Base-by-base conservation (phyloP, 1,140 invertebrate species). In the Caenorhabditis brenneri region DNA sequence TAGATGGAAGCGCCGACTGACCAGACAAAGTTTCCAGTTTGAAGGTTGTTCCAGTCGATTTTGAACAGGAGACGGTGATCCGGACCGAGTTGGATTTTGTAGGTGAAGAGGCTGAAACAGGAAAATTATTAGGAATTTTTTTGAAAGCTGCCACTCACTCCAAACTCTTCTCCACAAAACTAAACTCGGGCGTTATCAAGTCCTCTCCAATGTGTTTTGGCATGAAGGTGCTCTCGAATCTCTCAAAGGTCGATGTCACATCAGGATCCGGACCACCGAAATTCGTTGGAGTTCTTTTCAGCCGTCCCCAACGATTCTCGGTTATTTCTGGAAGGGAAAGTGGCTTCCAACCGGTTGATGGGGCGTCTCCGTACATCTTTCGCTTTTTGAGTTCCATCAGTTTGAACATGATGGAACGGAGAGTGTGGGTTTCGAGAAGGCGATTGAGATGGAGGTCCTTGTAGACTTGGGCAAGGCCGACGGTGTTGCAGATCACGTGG, bases 21-120 rank as follows among this genome's bases (percentile, higher is more conserved):
- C 65, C 65, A 74, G 6, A 74, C 65, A n/a, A 74, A 74, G 65
- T 74, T 74, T 24, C 36, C 65, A 42, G 65, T 42, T 74, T 46
- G 36, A 46, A 74, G 10, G n/a, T 74, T 24, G n/a, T 74, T 74
- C 65, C 65, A 74, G 9, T 74, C 65, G 1, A 74, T n/a, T 74
- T 74, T 74, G 65, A 42, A 74, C 6, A 74, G 36, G 16, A 74
- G 19, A 6, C 65, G 65, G 24, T 74, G 33, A 24, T 74, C 65
- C 9, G 65, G 65, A 31, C 65, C 65, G 3, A 74, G 65, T 42
- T 74, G 65, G 29, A 74, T n/a, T 74, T 74, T 74, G 65, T 74
- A 74, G 19, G 65, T 19, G 65, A 74, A 74, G 4, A 74, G 36
- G n/a, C 65, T 74, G 65, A 65, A 65, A 65, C 6, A 6, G 12